Evolutionary conservation across 2,888 invertebrate species (phyloP).

Genomic region (Tachystola acroxantha): DNA sequence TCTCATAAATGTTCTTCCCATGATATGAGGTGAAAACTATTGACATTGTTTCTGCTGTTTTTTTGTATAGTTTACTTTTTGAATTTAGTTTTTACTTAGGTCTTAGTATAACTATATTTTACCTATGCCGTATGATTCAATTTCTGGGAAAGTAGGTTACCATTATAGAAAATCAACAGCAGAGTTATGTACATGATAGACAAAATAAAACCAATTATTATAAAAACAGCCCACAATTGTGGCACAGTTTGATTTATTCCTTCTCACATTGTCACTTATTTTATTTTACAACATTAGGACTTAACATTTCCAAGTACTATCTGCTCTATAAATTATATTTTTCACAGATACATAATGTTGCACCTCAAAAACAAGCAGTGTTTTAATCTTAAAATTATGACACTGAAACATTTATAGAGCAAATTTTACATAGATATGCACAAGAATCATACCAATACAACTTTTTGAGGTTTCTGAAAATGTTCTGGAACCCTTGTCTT

Average conservation of each 20-base stretch:
- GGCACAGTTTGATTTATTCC: constrained; percentile 70
- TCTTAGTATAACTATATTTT: no score
- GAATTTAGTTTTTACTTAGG: no score
- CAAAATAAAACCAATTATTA: constrained; percentile 26
- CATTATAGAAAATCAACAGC: no score
- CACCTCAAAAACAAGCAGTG: no score
- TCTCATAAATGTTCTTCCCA: no score
- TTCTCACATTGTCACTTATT: constrained; percentile 52
- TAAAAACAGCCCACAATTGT: constrained; percentile 66
- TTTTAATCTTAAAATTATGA: no score
- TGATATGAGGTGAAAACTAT: no score
- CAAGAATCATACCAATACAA: constrained; percentile 1
- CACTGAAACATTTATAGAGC: constrained; percentile 12
- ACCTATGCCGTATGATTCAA: no score
- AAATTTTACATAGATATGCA: constrained; percentile 9
- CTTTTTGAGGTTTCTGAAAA: constrained; percentile 1
- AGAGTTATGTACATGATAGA: background rate
- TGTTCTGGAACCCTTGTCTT: background rate
- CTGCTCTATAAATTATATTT: constrained; percentile 40
- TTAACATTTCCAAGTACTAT: constrained; percentile 31
- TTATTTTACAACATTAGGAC: constrained; percentile 38
- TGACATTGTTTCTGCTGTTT: no score
- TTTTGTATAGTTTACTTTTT: no score
- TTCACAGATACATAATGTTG: no score
- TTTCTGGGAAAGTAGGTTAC: no score